Percentiles rank a stretch among this genome's conserved stretches.
phyloP scores from a whole-genome alignment of 2,113 vertebrate species.

The Tyto alba region DNA sequence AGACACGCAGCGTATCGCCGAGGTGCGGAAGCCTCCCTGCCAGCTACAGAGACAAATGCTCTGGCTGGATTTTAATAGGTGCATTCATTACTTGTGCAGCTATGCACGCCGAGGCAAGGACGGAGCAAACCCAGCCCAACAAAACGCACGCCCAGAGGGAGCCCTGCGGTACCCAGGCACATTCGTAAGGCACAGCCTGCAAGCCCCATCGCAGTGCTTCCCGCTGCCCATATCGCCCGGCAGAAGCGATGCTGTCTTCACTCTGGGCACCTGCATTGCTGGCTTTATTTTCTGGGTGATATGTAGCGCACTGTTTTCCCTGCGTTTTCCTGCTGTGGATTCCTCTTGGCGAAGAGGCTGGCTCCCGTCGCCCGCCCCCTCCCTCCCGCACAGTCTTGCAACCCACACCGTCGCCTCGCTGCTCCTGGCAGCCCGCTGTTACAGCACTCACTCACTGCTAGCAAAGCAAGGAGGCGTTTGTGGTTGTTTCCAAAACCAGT shows the following conservation, averaged over 20 bases:
- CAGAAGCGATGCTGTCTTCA: background rate
- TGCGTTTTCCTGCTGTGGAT: background rate
- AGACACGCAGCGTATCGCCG: accelerated
- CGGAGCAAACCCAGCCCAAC: background rate
- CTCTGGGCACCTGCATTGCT: accelerated
- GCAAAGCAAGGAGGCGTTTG: background rate
- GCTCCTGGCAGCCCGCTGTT: background rate
- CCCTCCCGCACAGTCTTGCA: background rate
- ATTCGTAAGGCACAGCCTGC: background rate
- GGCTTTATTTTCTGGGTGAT: background rate
- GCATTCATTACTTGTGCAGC: background rate
- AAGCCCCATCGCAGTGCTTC: accelerated
- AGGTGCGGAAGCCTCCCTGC: background rate
- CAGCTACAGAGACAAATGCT: background rate
- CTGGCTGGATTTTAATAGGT: background rate
- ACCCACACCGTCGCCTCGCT: background rate
- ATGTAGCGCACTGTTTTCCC: background rate
- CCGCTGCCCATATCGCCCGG: accelerated
- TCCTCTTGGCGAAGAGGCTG: background rate
- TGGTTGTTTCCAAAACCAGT: background rate
- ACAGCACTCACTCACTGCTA: background rate
- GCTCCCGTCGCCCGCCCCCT: background rate
- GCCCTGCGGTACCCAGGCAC: background rate
- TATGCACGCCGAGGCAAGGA: background rate
- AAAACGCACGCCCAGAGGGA: accelerated